Conservation (phyloP, 2,113 vertebrate species). For the Cottus gobio region DNA sequence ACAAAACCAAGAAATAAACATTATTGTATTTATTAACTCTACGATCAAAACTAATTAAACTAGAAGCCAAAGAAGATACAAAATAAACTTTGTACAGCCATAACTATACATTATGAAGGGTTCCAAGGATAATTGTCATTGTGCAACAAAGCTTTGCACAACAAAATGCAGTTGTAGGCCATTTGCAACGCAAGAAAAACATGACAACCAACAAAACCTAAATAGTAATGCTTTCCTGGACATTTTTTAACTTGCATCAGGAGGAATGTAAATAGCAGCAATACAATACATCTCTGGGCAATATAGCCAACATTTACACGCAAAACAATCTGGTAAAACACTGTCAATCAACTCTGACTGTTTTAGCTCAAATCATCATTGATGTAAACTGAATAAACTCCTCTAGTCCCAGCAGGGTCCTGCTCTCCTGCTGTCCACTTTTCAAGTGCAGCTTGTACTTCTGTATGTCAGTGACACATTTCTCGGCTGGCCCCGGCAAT, state of each 20-base stretch:
- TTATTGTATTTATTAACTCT: background rate
- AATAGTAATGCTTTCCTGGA: background rate
- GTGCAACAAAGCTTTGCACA: background rate
- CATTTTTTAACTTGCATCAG: background rate
- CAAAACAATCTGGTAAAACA: background rate
- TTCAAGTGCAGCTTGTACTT: background rate
- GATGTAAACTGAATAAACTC: background rate
- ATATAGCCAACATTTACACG: background rate
- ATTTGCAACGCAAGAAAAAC: background rate
- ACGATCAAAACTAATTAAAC: background rate
- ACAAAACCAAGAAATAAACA: background rate
- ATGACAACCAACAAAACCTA: background rate
- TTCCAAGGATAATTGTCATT: background rate
- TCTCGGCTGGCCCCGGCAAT: background rate
- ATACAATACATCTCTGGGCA: background rate
- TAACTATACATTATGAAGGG: background rate
- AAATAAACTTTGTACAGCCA: background rate
- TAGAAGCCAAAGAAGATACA: background rate
- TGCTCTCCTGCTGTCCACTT: background rate
- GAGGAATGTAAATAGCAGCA: background rate
- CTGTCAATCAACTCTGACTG: background rate
- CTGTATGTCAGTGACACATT: background rate
- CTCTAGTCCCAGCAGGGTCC: background rate
- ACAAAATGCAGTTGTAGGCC: background rate
- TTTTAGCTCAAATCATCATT: background rate